Percentiles rank a stretch among this genome's conserved stretches.
Evolutionary conservation across 2,797 vertebrate genomes (phyloP).

Genomic region (Gymnothorax javanicus): DNA sequence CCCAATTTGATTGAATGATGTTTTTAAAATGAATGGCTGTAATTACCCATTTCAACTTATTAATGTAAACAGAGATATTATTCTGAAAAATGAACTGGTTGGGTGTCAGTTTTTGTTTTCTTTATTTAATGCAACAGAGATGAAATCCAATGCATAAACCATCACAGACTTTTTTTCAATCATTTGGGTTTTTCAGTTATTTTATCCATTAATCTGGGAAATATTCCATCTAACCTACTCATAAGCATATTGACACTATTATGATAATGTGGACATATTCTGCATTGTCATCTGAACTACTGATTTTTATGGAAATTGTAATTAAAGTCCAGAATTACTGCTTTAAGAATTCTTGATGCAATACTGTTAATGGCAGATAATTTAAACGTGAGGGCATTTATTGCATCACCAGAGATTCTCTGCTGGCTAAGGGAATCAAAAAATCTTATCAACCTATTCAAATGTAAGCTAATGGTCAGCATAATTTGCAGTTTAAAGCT

Average conservation of each 20-base stretch:
- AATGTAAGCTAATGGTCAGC: not conserved
- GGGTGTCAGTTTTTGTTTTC: not conserved
- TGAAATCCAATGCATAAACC: conserved; percentile 13
- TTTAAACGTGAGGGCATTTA: not conserved
- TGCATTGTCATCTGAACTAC: not conserved
- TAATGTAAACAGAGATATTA: not conserved
- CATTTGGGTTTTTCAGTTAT: not conserved
- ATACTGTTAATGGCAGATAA: conserved; percentile 5
- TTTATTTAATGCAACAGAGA: not conserved
- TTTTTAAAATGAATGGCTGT: not conserved
- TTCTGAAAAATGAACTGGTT: not conserved
- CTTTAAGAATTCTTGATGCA: conserved; percentile 6
- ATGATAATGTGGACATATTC: conserved; percentile 14
- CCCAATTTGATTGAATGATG: too few species aligned
- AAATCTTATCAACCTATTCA: not conserved
- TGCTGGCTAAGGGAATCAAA: not conserved
- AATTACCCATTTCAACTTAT: not conserved
- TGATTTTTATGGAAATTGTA: not conserved
- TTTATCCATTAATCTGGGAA: not conserved
- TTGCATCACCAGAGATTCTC: not conserved
- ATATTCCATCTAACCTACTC: not conserved
- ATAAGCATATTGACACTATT: conserved; percentile 6
- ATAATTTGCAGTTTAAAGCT: conserved; percentile 11
- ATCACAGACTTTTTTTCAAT: not conserved
- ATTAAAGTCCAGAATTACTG: conserved; percentile 18